These are phyloP conservation scores for Molossus molossus DNA, from an alignment of 2,797 vertebrate species.

Conservation along the genomic window DNA sequence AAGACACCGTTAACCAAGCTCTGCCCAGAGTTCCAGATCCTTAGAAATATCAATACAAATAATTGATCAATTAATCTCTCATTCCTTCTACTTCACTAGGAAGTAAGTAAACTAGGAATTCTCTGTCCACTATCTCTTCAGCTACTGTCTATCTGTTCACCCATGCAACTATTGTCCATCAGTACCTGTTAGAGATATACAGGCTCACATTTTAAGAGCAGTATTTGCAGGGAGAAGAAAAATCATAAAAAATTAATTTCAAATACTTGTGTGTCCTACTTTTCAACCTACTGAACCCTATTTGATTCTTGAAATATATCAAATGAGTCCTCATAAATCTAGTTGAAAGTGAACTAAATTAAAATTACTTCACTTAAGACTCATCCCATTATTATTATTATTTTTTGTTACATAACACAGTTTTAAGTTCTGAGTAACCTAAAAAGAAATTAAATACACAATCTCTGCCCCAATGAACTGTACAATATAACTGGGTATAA, in stretches of 20 bases:
- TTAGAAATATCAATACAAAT: not conserved
- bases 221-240: not conserved
- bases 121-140: not conserved
- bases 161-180: not conserved
- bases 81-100: not conserved
- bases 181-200: not conserved
- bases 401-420: not conserved
- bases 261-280: not conserved
- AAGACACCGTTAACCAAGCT: not conserved
- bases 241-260: not conserved
- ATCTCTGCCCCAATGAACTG: not conserved
- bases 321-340: not conserved
- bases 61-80: not conserved
- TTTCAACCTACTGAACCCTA: not conserved
- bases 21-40: not conserved
- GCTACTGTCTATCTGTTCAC: not conserved
- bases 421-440: not conserved
- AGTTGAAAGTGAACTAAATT: not conserved
- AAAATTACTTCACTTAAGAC: not conserved
- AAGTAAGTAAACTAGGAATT: slow-evolving; percentile 32
- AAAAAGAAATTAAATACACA: not conserved
- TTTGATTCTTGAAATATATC: not conserved
- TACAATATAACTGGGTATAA: not conserved
- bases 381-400: not conserved
- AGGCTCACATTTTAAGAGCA: not conserved